A percentile compares a stretch with the other conserved stretches of the same genome.
Evolutionary conservation across 1,140 invertebrate species (phyloP).

Genomic region (Hylaeus volcanicus): DNA sequence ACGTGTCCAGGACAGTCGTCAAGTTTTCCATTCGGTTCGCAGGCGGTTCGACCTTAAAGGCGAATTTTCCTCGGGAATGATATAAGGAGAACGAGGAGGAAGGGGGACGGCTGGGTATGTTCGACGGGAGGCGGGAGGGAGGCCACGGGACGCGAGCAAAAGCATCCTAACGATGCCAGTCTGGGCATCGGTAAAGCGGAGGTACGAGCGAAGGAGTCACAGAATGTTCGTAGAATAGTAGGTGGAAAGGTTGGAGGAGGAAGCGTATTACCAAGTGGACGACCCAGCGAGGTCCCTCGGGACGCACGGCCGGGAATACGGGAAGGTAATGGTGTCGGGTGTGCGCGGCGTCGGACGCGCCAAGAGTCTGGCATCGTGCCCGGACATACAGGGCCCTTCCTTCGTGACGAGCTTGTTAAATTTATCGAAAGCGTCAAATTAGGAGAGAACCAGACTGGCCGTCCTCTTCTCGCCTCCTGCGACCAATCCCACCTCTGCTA

Average conservation of each 20-base stretch:
- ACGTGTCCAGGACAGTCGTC: constrained; percentile 36
- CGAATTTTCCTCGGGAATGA: constrained; percentile 45
- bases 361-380: constrained; percentile 77
- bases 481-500: constrained; percentile 32
- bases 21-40: constrained; percentile 55
- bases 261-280: constrained; percentile 76
- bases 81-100: constrained; percentile 9
- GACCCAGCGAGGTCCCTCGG: constrained; percentile 69
- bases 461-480: constrained; percentile 20
- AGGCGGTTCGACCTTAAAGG: constrained; percentile 23
- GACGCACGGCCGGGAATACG: constrained; percentile 72
- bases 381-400: constrained; percentile 72
- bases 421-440: constrained; percentile 80
- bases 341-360: constrained; percentile 68
- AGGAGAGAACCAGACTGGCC: constrained; percentile 63
- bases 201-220: constrained; percentile 36
- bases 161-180: constrained; percentile 73
- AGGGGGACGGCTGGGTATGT: not conserved
- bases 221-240: constrained; percentile 36
- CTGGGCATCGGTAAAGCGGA: constrained; percentile 41
- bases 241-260: constrained; percentile 58
- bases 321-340: constrained; percentile 76
- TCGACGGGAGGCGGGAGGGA: not conserved
- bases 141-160: constrained; percentile 48
- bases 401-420: constrained; percentile 80